Conservation (phyloP, 2,888 invertebrate genomes). For the Linnaemya vulpina region DNA sequence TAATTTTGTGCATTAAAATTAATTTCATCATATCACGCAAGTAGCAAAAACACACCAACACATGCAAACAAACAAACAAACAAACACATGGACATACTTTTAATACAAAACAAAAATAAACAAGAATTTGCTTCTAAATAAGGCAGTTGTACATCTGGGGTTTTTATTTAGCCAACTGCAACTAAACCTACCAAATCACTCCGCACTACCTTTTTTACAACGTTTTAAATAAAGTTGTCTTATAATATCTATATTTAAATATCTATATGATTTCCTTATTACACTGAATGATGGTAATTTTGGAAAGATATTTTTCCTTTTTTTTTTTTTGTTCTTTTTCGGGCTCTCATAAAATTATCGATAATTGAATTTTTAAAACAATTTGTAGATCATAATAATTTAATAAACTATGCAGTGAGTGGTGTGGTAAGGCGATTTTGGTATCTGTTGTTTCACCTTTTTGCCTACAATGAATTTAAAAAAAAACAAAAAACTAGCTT, state of each 20-base stretch:
- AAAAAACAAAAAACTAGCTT: not conserved
- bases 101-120: not conserved
- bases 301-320: not conserved
- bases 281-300: slow-evolving; percentile 61
- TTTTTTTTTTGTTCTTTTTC: too few species aligned
- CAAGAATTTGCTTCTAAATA: not conserved
- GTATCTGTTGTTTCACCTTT: slow-evolving; percentile 12
- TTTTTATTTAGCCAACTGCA: not conserved
- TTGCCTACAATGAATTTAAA: not conserved
- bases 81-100: not conserved
- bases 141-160: slow-evolving; percentile 12
- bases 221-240: slow-evolving; percentile 25
- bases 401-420: slow-evolving; percentile 41
- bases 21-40: slow-evolving; percentile 38
- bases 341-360: slow-evolving; percentile 52
- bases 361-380: slow-evolving; percentile 65
- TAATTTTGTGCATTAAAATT: slow-evolving; percentile 7
- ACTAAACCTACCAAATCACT: not conserved
- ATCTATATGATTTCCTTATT: slow-evolving; percentile 63
- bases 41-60: not conserved
- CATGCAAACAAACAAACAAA: not conserved
- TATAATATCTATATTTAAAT: slow-evolving; percentile 61
- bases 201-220: not conserved
- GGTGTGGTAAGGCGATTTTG: slow-evolving; percentile 29
- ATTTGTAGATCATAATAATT: slow-evolving; percentile 66